Conservation (phyloP, 2,888 invertebrate genomes). For the Margaritifera margaritifera region DNA sequence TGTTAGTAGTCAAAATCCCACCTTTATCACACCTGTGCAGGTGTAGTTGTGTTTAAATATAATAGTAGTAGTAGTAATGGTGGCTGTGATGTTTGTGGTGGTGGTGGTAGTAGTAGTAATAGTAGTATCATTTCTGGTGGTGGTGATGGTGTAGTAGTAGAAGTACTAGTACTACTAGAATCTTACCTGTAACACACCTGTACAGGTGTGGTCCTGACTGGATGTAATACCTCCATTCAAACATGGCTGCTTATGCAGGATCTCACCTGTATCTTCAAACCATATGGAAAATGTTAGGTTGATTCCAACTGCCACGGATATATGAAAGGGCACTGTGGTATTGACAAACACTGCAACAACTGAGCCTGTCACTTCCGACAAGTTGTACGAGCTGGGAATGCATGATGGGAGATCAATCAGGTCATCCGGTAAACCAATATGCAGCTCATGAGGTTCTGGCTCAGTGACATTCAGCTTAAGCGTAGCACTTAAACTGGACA, state of each 20-base stretch:
- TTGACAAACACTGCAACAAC: constrained; percentile 49
- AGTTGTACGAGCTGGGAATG: constrained; percentile 34
- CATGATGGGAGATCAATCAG: constrained; percentile 44
- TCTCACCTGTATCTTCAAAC: constrained; percentile 23
- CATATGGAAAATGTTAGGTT: constrained; percentile 50
- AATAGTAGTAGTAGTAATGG: too few species aligned
- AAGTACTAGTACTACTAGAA: too few species aligned
- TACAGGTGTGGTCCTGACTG: too few species aligned
- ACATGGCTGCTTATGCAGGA: constrained; percentile 8
- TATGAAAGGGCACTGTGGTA: constrained; percentile 39
- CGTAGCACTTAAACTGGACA: constrained; percentile 29
- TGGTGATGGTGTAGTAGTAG: too few species aligned
- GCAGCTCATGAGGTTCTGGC: constrained; percentile 48
- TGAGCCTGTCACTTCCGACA: constrained; percentile 14
- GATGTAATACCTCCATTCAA: too few species aligned
- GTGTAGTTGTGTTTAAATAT: too few species aligned
- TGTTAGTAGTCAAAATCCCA: too few species aligned
- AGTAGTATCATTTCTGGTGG: too few species aligned
- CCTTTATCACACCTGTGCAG: too few species aligned
- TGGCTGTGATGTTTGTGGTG: too few species aligned
- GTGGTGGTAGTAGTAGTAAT: too few species aligned
- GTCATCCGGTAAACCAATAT: constrained; percentile 36
- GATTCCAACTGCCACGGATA: constrained; percentile 51
- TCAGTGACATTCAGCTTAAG: constrained; percentile 42
- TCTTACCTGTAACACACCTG: too few species aligned